phyloP scores from a whole-genome alignment of 2,797 vertebrate genomes.

The Eulemur rubriventer region DNA sequence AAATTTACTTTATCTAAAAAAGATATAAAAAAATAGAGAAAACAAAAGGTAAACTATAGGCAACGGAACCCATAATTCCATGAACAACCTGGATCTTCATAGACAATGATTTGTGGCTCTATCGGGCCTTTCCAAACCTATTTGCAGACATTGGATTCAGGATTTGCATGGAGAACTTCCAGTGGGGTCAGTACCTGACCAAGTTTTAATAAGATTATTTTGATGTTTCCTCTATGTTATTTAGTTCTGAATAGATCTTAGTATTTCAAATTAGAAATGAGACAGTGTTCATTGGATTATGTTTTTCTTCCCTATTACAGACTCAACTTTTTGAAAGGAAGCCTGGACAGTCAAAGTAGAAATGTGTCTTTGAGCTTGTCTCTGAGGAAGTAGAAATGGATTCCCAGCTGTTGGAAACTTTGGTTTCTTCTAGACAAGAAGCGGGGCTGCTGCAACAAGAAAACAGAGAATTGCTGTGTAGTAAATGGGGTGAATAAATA shows the following conservation, averaged over 20 bases:
- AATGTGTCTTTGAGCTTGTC: neutral
- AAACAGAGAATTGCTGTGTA: neutral
- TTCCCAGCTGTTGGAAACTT: neutral
- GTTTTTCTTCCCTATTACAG: neutral
- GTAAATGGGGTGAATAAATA: neutral
- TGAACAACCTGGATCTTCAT: neutral
- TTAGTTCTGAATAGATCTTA: neutral
- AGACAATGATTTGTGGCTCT: neutral
- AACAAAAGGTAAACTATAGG: neutral
- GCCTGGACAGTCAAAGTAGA: neutral
- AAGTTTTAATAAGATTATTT: neutral
- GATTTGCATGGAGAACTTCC: neutral
- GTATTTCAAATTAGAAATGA: conserved; percentile 17
- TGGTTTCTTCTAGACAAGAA: neutral
- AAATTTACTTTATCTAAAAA: neutral
- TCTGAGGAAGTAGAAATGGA: neutral
- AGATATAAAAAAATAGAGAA: neutral
- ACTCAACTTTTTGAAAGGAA: neutral
- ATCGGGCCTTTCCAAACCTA: neutral
- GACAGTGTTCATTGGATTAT: neutral
- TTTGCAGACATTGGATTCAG: neutral
- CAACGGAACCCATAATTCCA: neutral
- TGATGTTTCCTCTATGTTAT: neutral
- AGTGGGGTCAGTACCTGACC: neutral
- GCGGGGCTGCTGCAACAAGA: neutral